Evolutionary conservation across 2,797 vertebrate species (phyloP).

Genomic region (Mico argentatus): DNA sequence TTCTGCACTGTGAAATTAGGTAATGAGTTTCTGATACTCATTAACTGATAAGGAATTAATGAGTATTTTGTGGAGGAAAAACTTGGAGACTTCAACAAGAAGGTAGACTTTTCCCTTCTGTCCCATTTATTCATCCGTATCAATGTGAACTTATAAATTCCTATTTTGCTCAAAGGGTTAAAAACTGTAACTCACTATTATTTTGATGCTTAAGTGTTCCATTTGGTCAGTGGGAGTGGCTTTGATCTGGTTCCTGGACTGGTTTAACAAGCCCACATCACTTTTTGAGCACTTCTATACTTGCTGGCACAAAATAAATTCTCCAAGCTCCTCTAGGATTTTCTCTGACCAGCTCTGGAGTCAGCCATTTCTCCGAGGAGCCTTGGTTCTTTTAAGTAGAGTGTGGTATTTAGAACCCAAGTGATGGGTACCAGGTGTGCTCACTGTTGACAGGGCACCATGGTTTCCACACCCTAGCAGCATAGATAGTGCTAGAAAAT

Average conservation of each 20-base stretch:
- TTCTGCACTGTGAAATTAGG: background rate
- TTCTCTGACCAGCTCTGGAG: background rate
- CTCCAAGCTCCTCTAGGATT: background rate
- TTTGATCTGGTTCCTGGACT: background rate
- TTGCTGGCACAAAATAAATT: background rate
- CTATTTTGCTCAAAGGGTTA: background rate
- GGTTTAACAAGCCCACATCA: background rate
- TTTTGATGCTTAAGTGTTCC: background rate
- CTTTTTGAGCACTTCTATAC: background rate
- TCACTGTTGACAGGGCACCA: background rate
- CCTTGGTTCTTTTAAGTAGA: no score
- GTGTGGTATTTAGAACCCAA: background rate
- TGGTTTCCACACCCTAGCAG: background rate
- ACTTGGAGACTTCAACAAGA: background rate
- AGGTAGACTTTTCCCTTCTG: background rate
- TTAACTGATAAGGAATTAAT: background rate
- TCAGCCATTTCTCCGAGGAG: background rate
- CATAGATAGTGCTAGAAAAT: background rate
- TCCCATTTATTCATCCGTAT: background rate
- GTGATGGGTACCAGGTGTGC: accelerated
- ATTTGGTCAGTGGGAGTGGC: background rate
- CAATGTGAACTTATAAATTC: background rate
- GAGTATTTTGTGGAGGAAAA: background rate
- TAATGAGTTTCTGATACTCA: background rate
- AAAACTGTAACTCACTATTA: no score